Evolutionary conservation across 2,113 vertebrate species (phyloP).

Genomic region (Oryctolagus cuniculus): mOryCun1.1 NC_091453.1:23132001-23132500

Average conservation of each 20-base stretch:
- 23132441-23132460: neutral
- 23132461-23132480: neutral
- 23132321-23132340: neutral
- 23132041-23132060: constrained; percentile 1
- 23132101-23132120: neutral
- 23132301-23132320: neutral
- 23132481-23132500: neutral
- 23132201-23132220: neutral
- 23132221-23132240: neutral
- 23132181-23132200: neutral
- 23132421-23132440: neutral
- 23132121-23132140: neutral
- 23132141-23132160: neutral
- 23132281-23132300: neutral
- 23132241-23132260: neutral
- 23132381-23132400: neutral
- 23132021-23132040: neutral
- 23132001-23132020: neutral
- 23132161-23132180: neutral
- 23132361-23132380: neutral
- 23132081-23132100: neutral
- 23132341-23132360: neutral
- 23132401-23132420: neutral
- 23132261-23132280: neutral
- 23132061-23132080: neutral